Conservation (phyloP, 1,140 invertebrate species). For the Bombus vancouverensis region DNA sequence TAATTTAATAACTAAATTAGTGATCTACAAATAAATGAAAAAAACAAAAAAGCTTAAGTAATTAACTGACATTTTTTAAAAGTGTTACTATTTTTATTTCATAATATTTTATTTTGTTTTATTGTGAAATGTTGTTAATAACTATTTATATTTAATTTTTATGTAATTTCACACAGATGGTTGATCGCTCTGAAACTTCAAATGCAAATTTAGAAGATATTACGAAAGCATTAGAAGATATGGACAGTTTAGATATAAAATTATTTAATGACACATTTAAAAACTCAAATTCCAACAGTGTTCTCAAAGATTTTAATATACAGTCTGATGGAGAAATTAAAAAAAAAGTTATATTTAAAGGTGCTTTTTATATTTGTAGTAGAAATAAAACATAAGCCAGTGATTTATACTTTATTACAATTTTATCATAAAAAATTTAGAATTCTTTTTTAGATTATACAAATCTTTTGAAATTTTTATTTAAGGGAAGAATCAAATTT, state of each 20-base stretch:
- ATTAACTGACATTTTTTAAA: background rate
- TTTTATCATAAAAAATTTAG: background rate
- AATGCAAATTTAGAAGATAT: slow-evolving; percentile 38
- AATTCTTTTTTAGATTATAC: background rate
- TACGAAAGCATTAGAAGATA: slow-evolving; percentile 39
- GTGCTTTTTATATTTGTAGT: slow-evolving; percentile 46
- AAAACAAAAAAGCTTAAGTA: background rate
- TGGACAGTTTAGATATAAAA: slow-evolving; percentile 39
- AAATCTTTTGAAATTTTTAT: background rate
- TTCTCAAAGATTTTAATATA: slow-evolving; percentile 23
- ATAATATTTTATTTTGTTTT: background rate
- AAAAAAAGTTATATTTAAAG: slow-evolving; percentile 70
- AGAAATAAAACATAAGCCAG: background rate
- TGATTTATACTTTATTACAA: background rate
- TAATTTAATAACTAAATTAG: background rate
- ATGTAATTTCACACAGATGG: slow-evolving; percentile 3
- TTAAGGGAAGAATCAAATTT: background rate
- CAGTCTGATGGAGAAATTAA: slow-evolving; percentile 39
- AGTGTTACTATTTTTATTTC: background rate
- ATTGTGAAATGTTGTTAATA: background rate
- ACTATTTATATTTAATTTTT: slow-evolving; percentile 6
- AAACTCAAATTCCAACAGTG: slow-evolving; percentile 27
- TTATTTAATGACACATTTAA: slow-evolving; percentile 46
- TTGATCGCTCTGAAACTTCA: slow-evolving; percentile 12
- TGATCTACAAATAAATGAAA: background rate